Conservation (phyloP, 1,140 invertebrate species). For the Drosophila tani region DNA sequence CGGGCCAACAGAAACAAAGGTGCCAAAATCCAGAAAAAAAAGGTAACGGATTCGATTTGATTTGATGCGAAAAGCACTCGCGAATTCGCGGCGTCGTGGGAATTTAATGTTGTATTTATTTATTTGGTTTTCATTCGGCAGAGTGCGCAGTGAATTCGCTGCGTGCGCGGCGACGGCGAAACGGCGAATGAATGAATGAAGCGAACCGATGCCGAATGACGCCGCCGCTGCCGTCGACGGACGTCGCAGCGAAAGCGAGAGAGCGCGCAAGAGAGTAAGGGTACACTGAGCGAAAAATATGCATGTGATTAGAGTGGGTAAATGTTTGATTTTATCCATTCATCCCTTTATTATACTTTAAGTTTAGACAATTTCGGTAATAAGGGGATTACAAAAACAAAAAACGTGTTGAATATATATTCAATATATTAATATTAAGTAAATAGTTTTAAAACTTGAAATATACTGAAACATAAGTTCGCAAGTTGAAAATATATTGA, state of each 20-base stretch:
- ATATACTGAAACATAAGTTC: no score
- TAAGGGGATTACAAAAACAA: no score
- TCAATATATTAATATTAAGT: no score
- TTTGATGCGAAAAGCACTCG: conserved; percentile 12
- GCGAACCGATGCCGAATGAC: conserved; percentile 21
- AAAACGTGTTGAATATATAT: no score
- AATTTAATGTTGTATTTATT: conserved; percentile 19
- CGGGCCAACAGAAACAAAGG: not conserved
- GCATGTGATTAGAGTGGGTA: no score
- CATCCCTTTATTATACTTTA: no score
- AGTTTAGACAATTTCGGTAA: no score
- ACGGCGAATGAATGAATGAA: conserved; percentile 42
- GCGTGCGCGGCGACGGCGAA: conserved; percentile 44
- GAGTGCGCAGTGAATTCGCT: conserved; percentile 30
- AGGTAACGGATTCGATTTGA: conserved; percentile 5
- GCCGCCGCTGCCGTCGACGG: conserved; percentile 1
- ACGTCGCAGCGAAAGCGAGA: conserved; percentile 19
- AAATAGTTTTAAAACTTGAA: no score
- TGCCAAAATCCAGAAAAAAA: conserved; percentile 26
- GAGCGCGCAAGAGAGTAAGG: not conserved
- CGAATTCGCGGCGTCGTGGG: conserved; percentile 26
- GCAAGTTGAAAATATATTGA: no score
- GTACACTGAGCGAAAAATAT: not conserved
- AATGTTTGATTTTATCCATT: no score
- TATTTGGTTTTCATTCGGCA: conserved; percentile 22